A percentile compares a stretch with the other conserved stretches of the same genome.
These are phyloP conservation scores for Neuroscelio doddi DNA, from an alignment of 2,888 invertebrate species.

Conservation along the genomic window DNA sequence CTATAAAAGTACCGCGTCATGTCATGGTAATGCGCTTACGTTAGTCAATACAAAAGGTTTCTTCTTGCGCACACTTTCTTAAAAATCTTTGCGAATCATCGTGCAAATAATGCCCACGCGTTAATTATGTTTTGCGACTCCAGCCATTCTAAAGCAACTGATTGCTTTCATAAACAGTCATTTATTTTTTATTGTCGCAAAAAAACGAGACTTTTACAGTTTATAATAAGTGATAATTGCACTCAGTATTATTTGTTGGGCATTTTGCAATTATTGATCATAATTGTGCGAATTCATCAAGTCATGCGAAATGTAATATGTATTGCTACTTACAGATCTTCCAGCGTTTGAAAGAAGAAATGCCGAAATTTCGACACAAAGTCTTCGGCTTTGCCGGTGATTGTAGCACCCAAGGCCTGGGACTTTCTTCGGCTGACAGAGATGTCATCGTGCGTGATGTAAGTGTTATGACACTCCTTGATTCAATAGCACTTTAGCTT, in stretches of 20 bases:
- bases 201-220: neutral
- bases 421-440: slow-evolving; percentile 74
- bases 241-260: too few relatives aligned
- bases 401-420: slow-evolving; percentile 74
- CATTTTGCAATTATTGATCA: too few relatives aligned
- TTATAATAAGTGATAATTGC: too few relatives aligned
- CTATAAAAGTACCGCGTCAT: slow-evolving; percentile 19
- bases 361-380: slow-evolving; percentile 75
- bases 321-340: slow-evolving; percentile 71
- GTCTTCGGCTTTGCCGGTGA: slow-evolving; percentile 76
- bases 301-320: neutral
- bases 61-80: slow-evolving; percentile 16
- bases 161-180: neutral
- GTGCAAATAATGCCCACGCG: slow-evolving; percentile 5
- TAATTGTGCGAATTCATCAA: neutral
- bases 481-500: too few relatives aligned
- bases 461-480: slow-evolving; percentile 54
- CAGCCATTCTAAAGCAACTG: neutral
- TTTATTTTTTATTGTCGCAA: neutral
- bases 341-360: slow-evolving; percentile 72
- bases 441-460: slow-evolving; percentile 74
- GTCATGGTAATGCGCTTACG: slow-evolving; percentile 23
- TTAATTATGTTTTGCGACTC: neutral
- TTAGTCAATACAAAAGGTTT: slow-evolving; percentile 27
- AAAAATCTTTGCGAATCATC: slow-evolving; percentile 10